These are phyloP conservation scores for Scolopax mira DNA, from an alignment of 2,113 vertebrate genomes.

Conservation along the genomic window DNA sequence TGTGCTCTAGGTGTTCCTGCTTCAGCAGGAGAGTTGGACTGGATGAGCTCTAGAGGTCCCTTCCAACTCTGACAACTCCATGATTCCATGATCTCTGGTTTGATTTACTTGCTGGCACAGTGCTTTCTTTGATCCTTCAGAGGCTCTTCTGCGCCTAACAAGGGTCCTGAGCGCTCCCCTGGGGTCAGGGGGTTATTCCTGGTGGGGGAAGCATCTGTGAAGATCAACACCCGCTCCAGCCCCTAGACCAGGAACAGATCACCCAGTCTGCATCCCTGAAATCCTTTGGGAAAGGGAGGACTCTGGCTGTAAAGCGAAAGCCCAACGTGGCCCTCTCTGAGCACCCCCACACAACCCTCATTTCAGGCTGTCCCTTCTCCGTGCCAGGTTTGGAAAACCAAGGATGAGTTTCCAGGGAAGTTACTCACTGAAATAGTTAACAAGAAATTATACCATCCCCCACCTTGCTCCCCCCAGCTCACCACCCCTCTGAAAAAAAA, in stretches of 20 bases:
- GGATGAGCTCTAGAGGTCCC: no score
- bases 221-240: neutral
- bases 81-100: neutral
- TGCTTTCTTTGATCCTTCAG: neutral
- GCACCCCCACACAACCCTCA: neutral
- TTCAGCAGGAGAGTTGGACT: no score
- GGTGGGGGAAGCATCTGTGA: neutral
- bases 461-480: slow-evolving; percentile 38
- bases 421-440: slow-evolving; percentile 61
- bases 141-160: neutral
- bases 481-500: slow-evolving; percentile 38
- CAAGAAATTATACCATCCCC: slow-evolving; percentile 39
- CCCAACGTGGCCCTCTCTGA: neutral
- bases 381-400: neutral
- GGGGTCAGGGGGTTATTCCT: neutral
- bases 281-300: neutral
- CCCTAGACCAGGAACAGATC: neutral
- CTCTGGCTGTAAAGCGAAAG: neutral
- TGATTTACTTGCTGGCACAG: neutral
- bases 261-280: neutral
- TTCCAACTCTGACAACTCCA: no score
- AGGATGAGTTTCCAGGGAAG: neutral
- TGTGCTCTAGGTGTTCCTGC: no score
- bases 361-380: neutral
- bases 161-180: neutral